Evolutionary conservation across 1,140 invertebrate genomes (phyloP).

Genomic region (Microvelia longipes): DNA sequence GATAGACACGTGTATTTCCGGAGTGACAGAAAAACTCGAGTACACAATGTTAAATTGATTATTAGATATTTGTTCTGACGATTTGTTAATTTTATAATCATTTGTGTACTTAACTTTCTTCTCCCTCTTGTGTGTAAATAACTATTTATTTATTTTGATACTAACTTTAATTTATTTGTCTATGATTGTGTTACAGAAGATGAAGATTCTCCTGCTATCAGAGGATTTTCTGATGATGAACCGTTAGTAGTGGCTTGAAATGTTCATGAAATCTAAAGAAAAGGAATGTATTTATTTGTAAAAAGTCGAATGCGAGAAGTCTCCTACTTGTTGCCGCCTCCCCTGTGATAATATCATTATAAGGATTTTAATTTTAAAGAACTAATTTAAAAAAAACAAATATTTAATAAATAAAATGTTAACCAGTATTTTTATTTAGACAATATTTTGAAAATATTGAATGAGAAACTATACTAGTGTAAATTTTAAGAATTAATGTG

Average conservation of each 20-base stretch:
- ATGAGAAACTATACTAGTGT: not conserved
- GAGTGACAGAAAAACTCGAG: too few relatives aligned
- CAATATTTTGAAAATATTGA: not conserved
- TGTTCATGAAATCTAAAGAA: not conserved
- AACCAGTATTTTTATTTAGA: not conserved
- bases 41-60: too few relatives aligned
- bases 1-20: too few relatives aligned
- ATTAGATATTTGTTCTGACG: too few relatives aligned
- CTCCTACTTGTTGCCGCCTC: not conserved
- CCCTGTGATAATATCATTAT: not conserved
- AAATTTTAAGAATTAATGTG: not conserved
- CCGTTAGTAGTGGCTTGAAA: constrained; percentile 72
- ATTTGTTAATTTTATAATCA: too few relatives aligned
- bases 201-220: constrained; percentile 71
- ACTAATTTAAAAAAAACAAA: not conserved
- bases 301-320: too few relatives aligned
- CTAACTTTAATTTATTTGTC: not conserved
- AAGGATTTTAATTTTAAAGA: not conserved
- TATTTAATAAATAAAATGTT: too few relatives aligned
- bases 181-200: constrained; percentile 44
- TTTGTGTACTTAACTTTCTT: too few relatives aligned
- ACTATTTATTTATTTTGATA: too few relatives aligned
- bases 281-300: too few relatives aligned
- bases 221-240: constrained; percentile 85
- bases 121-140: too few relatives aligned